Evolutionary conservation across 2,888 invertebrate genomes (phyloP).

Genomic region (Epirrhoe tristata): DNA sequence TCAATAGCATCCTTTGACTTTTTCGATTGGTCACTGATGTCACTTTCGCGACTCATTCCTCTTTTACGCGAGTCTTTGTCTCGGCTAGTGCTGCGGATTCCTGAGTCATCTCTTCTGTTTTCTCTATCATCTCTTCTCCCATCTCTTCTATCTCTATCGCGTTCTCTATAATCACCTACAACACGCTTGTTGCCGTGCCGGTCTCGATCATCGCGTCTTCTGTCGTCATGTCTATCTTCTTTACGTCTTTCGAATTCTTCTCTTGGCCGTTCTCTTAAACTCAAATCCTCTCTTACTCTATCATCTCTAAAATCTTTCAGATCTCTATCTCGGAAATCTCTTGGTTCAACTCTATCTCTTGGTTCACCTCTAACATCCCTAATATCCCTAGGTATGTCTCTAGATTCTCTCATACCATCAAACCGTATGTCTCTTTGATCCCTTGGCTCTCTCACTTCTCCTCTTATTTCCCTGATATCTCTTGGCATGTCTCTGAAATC

Average conservation of each 20-base stretch:
- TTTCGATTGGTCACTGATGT: slow-evolving; percentile 56
- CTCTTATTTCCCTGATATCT: slow-evolving; percentile 46
- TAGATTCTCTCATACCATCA: slow-evolving; percentile 8
- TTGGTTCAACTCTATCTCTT: slow-evolving; percentile 27
- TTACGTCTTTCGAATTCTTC: slow-evolving; percentile 52
- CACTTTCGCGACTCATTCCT: slow-evolving; percentile 66
- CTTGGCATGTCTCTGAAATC: slow-evolving; percentile 48
- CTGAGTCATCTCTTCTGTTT: slow-evolving; percentile 49
- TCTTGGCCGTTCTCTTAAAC: slow-evolving; percentile 35
- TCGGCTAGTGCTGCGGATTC: slow-evolving; percentile 62
- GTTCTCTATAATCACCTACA: slow-evolving; percentile 40
- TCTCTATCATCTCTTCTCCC: slow-evolving; percentile 44
- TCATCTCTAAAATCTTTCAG: slow-evolving; percentile 23
- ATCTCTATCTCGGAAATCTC: slow-evolving; percentile 27
- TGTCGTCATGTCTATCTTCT: slow-evolving; percentile 29
- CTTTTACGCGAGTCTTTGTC: slow-evolving; percentile 72
- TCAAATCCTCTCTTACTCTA: slow-evolving; percentile 28
- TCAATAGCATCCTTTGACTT: slow-evolving; percentile 57
- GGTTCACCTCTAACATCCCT: slow-evolving; percentile 12
- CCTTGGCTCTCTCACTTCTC: slow-evolving; percentile 22
- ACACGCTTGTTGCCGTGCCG: slow-evolving; percentile 51
- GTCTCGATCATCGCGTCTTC: slow-evolving; percentile 46
- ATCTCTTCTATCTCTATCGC: slow-evolving; percentile 43
- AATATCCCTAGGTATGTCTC: slow-evolving; percentile 26
- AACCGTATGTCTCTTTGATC: slow-evolving; percentile 12